A percentile compares a stretch with the other conserved stretches of the same genome.
Evolutionary conservation across 2,888 invertebrate genomes (phyloP).

Genomic region (Operophtera brumata): DNA sequence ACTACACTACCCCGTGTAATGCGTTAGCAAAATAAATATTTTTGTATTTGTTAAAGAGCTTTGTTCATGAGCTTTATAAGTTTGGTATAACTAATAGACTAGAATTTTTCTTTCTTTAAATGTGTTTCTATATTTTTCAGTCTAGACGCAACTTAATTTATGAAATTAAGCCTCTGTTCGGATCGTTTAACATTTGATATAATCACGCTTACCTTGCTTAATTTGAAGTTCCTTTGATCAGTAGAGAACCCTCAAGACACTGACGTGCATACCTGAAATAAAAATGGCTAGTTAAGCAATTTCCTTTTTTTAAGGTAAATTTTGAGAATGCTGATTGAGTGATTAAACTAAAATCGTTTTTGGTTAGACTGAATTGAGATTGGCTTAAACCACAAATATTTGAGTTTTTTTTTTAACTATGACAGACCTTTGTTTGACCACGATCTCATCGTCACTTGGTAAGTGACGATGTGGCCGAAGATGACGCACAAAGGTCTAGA

Average conservation of each 20-base stretch:
- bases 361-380: neutral
- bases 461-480: no score
- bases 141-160: neutral
- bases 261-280: conserved; percentile 15
- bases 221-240: conserved; percentile 17
- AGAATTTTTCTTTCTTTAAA: neutral
- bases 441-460: no score
- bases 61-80: no score
- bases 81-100: no score
- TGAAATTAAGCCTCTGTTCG: conserved; percentile 4
- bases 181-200: conserved; percentile 12
- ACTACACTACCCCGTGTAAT: no score
- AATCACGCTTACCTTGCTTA: conserved; percentile 18
- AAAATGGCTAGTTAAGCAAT: conserved; percentile 11
- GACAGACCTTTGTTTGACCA: no score
- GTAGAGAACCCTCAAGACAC: conserved; percentile 2
- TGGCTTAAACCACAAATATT: no score
- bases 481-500: no score
- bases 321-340: neutral
- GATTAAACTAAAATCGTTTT: neutral
- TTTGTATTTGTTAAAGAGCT: no score
- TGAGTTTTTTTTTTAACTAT: no score
- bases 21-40: no score
- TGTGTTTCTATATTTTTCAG: neutral
- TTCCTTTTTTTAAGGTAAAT: neutral